Base-by-base conservation (phyloP, 2,888 invertebrate species). In the Scaptomyza polygonia region DNA sequence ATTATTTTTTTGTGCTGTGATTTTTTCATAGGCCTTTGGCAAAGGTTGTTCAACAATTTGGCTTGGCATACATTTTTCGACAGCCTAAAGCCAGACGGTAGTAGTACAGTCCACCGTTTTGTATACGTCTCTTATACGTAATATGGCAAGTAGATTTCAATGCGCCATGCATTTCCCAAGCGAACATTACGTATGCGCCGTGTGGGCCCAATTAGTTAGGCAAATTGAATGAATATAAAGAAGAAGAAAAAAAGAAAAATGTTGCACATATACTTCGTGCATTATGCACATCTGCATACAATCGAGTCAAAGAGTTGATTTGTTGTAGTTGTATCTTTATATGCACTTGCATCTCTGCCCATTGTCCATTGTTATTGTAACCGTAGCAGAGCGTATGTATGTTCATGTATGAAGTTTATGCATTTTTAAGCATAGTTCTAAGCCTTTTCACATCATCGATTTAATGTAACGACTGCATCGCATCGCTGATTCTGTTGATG, bases 401-500 rank as follows among this genome's bases (percentile, higher is more conserved):
- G 9, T 36, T 3, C 12, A 14, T 14, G n/a, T 34, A n/a, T 14
- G 2, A 5, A 7, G n/a, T n/a, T n/a, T 7, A 36, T 36, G 76
- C 49, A 62, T 66, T 81, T 70, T 81, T 85, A 40, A 44, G 70
- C 51, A 27, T n/a, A 11, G 27, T 40, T 49, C 47, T 57, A 48
- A 34, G 62, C 44, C 71, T 88, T 87, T 77, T 88, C 84, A 88
- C 88, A 88, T 84, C 86, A 85, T 88, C 88, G 88, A 82, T 79
- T 80, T 88, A 73, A 73, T 81, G 77, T 75, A 84, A 70, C 79
- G 68, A 80, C 70, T 79, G 68, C 62, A 71, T 57, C 78, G 73
- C 79, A 75, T 90, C 90, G 90, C 79, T 91, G 89, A 81, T 72
- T 88, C 82, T 78, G 86, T 88, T 91, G 90, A 91, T 91, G 89